Percentiles rank a stretch among this genome's conserved stretches.
Conservation (phyloP, 1,140 invertebrate genomes). For the Portunus trituberculatus region DNA sequence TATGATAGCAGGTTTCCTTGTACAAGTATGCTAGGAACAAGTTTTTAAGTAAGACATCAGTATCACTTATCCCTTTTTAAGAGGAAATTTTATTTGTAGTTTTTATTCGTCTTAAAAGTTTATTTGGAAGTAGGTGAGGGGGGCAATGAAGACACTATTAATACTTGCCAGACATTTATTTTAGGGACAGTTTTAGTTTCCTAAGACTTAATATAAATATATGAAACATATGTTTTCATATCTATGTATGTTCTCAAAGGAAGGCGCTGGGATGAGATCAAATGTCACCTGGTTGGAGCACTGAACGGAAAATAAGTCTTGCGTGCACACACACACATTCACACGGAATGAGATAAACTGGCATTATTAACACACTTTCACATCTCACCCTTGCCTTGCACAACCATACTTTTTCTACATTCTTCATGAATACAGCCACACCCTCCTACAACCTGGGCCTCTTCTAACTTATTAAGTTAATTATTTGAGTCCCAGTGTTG, state of each 20-base stretch:
- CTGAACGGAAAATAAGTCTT: background rate
- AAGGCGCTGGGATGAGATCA: slow-evolving; percentile 5
- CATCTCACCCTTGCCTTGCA: background rate
- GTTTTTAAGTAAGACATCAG: too few species aligned
- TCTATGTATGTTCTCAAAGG: background rate
- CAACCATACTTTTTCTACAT: background rate
- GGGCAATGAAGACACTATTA: background rate
- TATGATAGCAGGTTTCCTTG: too few species aligned
- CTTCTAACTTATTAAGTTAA: too few species aligned
- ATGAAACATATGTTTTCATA: background rate
- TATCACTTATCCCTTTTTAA: too few species aligned
- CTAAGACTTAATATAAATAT: slow-evolving; percentile 16
- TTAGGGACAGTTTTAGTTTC: slow-evolving; percentile 12
- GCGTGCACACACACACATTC: background rate
- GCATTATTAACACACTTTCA: background rate
- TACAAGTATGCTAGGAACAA: too few species aligned
- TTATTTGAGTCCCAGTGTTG: too few species aligned
- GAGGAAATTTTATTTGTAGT: too few species aligned
- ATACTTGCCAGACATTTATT: background rate
- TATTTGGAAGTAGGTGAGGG: too few species aligned
- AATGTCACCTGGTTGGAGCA: background rate
- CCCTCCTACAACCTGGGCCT: too few species aligned
- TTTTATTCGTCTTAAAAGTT: too few species aligned
- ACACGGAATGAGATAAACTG: background rate
- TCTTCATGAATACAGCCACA: too few species aligned